These are phyloP conservation scores for Toxotes lorentzi DNA, from an alignment of 2,797 vertebrate species.

Conservation along the genomic window DNA sequence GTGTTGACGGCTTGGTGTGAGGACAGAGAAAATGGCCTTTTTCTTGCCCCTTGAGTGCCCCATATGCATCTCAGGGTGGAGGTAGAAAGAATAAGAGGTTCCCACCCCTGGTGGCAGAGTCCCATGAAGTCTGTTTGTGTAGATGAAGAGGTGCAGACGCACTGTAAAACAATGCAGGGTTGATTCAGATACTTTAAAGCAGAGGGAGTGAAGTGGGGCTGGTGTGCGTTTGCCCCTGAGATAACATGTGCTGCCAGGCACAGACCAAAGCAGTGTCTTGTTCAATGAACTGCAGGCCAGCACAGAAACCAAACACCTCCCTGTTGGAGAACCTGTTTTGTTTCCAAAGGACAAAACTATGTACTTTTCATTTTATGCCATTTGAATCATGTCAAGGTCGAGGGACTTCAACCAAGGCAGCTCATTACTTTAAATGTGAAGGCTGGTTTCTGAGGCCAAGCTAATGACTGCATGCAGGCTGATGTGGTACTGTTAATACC, in stretches of 20 bases:
- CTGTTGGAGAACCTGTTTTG: slow-evolving; percentile 11
- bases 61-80: background rate
- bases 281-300: background rate
- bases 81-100: background rate
- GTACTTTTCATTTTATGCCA: background rate
- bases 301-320: slow-evolving; percentile 19
- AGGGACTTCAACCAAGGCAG: slow-evolving; percentile 1
- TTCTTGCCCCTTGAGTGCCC: slow-evolving; percentile 2
- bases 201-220: slow-evolving; percentile 25
- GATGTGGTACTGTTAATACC: slow-evolving; percentile 1
- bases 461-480: background rate
- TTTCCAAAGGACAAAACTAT: slow-evolving; percentile 19
- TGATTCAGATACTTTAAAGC: slow-evolving; percentile 20
- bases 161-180: slow-evolving; percentile 27
- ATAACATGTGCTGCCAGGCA: slow-evolving; percentile 1
- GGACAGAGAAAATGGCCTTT: slow-evolving; percentile 39
- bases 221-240: slow-evolving; percentile 34
- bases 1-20: slow-evolving; percentile 54
- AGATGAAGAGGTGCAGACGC: slow-evolving; percentile 31
- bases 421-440: background rate
- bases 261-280: slow-evolving; percentile 11
- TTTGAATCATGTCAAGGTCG: slow-evolving; percentile 8
- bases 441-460: slow-evolving; percentile 10
- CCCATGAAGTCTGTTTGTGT: slow-evolving; percentile 13
- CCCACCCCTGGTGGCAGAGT: background rate